Base-by-base conservation (phyloP, 2,888 invertebrate genomes). In the Cloeon dipterum region DNA sequence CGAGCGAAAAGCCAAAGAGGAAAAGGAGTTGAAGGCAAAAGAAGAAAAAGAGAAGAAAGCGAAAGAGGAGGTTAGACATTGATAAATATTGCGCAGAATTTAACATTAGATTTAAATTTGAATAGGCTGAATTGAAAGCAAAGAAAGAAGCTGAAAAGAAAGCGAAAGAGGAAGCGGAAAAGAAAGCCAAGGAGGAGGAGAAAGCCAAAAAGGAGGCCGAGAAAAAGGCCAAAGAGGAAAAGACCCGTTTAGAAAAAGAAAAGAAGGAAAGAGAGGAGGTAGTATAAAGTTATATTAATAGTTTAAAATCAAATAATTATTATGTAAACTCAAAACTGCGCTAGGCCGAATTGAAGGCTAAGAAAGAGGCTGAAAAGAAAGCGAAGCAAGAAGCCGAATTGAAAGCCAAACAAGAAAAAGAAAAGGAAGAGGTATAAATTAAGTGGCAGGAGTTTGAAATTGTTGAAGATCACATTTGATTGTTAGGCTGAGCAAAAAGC, bases 111-210 rank as follows among this genome's bases (percentile, higher is more conserved):
- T n/a, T n/a, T n/a, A n/a, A n/a, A n/a, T n/a, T n/a, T n/a, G n/a
- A n/a, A n/a, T 4, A 20, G 17, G 35, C 21, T 3, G 20, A 36
- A 21, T 34, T 26, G 29, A 17, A 20, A 14, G 17, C 11, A 11
- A 32, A 38, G 5, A 13, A 18, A 20, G 20, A 19, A 14, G 10
- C 19, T 10, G 32, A 18, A 42, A 37, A 23, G 39, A 29, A 33
- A 33, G 34, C 40, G 26, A 38, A 46, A 38, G 37, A 46, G 40
- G 29, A 42, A 44, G 40, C 41, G 46, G 29, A 37, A 45, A 37
- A 41, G 40, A 19, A 39, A 39, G 21, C 40, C 41, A 39, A 40
- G 39, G 14, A 37, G 37, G 3, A 40, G 40, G 35, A 37, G 40
- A 18, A 34, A 34, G 23, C 14, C 37, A 11, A 7, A 34, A 26